These are phyloP conservation scores for Megalopta genalis DNA, from an alignment of 1,140 invertebrate species.

Conservation along the genomic window DNA sequence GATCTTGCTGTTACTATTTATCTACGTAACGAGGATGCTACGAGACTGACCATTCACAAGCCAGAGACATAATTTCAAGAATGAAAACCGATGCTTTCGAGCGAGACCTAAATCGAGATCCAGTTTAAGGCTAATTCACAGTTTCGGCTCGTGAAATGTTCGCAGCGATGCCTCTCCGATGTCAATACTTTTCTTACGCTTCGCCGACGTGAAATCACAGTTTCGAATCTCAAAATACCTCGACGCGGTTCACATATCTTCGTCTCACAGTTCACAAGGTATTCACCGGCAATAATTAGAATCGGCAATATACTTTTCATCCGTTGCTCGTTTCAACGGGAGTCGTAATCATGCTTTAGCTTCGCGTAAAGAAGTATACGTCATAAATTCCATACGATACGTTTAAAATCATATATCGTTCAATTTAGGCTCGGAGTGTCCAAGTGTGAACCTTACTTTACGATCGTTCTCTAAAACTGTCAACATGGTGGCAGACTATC, in stretches of 20 bases:
- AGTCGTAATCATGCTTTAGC: neutral
- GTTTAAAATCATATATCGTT: neutral
- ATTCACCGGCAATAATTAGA: too few relatives aligned
- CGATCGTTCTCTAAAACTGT: neutral
- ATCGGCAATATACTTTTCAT: too few relatives aligned
- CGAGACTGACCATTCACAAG: conserved; percentile 38
- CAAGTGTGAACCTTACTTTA: neutral
- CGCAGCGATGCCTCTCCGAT: neutral
- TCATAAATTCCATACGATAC: neutral
- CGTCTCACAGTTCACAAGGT: neutral
- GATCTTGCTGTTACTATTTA: conserved; percentile 29
- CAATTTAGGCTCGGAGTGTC: too few relatives aligned
- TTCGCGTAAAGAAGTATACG: neutral
- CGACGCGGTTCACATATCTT: neutral
- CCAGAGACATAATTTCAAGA: conserved; percentile 18
- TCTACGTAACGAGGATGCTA: conserved; percentile 8
- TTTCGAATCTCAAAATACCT: neutral
- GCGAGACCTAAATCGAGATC: conserved; percentile 46
- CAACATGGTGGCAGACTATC: conserved; percentile 18
- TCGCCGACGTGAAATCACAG: neutral
- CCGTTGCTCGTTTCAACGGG: neutral
- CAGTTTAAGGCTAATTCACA: conserved; percentile 42
- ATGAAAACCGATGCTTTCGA: conserved; percentile 43
- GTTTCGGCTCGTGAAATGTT: neutral
- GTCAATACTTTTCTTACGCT: neutral